Evolutionary conservation across 1,140 invertebrate species (phyloP), one percentile per base, ranked within the genome.

Genomic region (Scaptomyza montana): DNA sequence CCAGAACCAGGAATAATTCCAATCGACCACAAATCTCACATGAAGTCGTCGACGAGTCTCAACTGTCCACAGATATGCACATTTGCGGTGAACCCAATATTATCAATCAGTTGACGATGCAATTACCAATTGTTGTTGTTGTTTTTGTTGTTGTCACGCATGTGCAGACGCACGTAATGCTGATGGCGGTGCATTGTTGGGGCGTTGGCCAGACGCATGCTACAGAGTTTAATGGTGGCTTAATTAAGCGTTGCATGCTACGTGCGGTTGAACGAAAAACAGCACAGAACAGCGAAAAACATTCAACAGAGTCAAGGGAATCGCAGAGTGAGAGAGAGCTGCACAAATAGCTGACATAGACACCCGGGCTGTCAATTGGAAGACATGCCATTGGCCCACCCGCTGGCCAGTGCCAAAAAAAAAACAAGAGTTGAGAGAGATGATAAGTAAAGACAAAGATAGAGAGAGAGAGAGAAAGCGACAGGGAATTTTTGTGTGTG

Each of bases 181-280:
- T 16, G 30, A 12, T 16, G 28, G 19, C 13, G 55, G 30, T 56
- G 49, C 64, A 66, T 64, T 47, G 72, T 19, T 19, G 61, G 51
- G 51, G 59, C 28, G 56, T 47, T 43, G 43, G 56, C 56, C 19
- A 47, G 56, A 59, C 56, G 46, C 36, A 51, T 61, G 75, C 49
- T 55, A 61, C 46, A 57, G 62, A 72, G 77, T 82, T 82, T 79
- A 84, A 79, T 76, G 80, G 76, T 56, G 72, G 73, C 76, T 79
- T 82, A 84, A 82, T 82, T 82, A 82, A 79, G 80, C 80, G 76
- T 84, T 82, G 80, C 80, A 76, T 79, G 74, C 77, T 60, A 80
- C 75, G 63, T 79, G 80, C 64, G 80, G 76, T 64, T 72, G 39
- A 30, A 46, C 59, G 49, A 71, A 82, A 82, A 82, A 76, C 69